Base-by-base conservation (phyloP, 2,888 invertebrate species). In the Xanthostigma xanthostigma region DNA sequence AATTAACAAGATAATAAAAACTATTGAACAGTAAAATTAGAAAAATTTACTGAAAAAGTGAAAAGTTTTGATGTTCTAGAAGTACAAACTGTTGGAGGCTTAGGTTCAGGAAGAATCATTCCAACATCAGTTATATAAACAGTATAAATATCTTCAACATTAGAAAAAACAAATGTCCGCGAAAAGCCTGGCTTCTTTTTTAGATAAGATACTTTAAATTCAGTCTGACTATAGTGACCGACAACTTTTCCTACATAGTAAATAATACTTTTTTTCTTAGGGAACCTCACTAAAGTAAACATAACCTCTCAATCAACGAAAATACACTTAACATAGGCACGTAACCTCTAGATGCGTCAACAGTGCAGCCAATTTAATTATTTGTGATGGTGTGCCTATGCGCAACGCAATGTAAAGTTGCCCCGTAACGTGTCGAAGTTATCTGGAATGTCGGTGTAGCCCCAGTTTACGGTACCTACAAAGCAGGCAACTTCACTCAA, bases 101-200 rank as follows among this genome's bases (percentile, higher is more conserved):
- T 46, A 48, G 49, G 45, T 38, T 49, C 46, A 49, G 49, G 49
- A 33, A 49, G 46, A 49, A 49, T 49, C 46, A 49, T 49, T 49
- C 46, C 49, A 48, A 49, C 46, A 48, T 49, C 49, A 46, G 49
- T 49, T 36, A 48, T 49, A 48, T 49, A 49, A 48, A 49, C 49
- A 49, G 49, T 48, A 48, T 48, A 39, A 48, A 36, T 47, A 47
- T 48, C 48, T 48, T 48, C 46, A 45, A 48, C 48, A 45, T 48
- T 48, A 35, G 48, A 44, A 44, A 48, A 48, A 48, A 48, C 48
- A 43, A 48, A 48, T 48, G 48, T 36, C n/a, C 41, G 13, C 41
- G 41, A 41, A 41, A 41, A 41, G 41, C 41, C 41, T 41, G 41
- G 41, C 41, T 48, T 48, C 46, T 45, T 49, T 49, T 46, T 49